Conservation (phyloP, 2,113 vertebrate species). For the Sclerurus mexicanus region DNA sequence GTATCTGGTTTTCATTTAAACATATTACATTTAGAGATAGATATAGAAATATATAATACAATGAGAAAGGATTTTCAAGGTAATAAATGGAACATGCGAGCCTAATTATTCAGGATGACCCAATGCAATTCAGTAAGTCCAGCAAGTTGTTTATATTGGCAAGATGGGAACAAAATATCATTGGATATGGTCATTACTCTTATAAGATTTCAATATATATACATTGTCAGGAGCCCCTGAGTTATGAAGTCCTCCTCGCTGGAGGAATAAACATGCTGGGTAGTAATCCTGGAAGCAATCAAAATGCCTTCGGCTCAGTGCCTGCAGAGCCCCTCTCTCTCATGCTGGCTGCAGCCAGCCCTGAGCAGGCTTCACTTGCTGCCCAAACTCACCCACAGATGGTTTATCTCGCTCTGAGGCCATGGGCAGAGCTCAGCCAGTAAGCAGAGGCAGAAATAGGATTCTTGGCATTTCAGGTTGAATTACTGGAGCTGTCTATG, state of each 20-base stretch:
- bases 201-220: slow-evolving; percentile 61
- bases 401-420: neutral
- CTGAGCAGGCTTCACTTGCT: neutral
- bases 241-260: slow-evolving; percentile 57
- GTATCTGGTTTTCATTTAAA: slow-evolving; percentile 72
- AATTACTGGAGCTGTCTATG: slow-evolving; percentile 16
- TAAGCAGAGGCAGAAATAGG: neutral
- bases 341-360: neutral
- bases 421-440: neutral
- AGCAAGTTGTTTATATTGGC: slow-evolving; percentile 62
- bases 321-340: slow-evolving; percentile 4
- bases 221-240: slow-evolving; percentile 66
- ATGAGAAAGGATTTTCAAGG: slow-evolving; percentile 62
- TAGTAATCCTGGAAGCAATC: slow-evolving; percentile 62
- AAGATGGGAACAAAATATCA: slow-evolving; percentile 47
- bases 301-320: slow-evolving; percentile 30
- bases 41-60: neutral
- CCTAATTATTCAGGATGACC: slow-evolving; percentile 65
- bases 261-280: slow-evolving; percentile 63
- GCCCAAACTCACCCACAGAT: neutral
- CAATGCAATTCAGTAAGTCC: slow-evolving; percentile 6
- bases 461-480: neutral
- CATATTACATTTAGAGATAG: slow-evolving; percentile 9
- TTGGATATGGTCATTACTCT: slow-evolving; percentile 58
- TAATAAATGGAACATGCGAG: slow-evolving; percentile 61